phyloP scores from a whole-genome alignment of 2,113 vertebrate species.

The Rhynchomys soricoides region DNA sequence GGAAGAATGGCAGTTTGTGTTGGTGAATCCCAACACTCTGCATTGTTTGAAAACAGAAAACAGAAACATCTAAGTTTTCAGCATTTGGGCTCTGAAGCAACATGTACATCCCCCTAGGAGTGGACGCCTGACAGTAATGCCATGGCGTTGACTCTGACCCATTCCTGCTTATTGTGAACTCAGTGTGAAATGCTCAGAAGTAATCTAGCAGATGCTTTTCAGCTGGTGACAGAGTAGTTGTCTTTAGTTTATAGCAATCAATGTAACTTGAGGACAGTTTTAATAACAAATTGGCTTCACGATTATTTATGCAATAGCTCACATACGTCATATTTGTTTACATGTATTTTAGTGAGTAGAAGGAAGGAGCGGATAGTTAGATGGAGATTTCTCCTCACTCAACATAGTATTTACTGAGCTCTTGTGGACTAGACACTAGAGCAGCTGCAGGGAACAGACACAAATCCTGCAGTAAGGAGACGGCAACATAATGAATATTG shows the following conservation, averaged over 20 bases:
- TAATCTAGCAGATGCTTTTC: not conserved
- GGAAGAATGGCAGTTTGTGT: not conserved
- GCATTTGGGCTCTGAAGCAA: not conserved
- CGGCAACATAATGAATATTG: not conserved
- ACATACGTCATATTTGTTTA: not conserved
- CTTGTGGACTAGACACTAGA: not conserved
- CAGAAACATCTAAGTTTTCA: not conserved
- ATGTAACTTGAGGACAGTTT: not conserved
- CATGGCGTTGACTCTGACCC: not conserved
- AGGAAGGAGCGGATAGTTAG: not conserved
- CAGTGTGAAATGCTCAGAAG: not conserved
- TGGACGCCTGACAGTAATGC: not conserved
- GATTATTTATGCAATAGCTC: not conserved
- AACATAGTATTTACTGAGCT: not conserved
- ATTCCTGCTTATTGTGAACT: not conserved
- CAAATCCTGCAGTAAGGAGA: not conserved
- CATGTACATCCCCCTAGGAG: not conserved
- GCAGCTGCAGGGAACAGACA: not conserved
- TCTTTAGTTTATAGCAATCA: not conserved
- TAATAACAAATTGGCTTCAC: not conserved
- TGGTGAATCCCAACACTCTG: not conserved
- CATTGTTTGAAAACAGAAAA: not conserved
- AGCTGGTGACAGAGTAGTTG: not conserved
- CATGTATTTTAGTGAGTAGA: constrained; percentile 14
- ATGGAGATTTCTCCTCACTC: not conserved